These are phyloP conservation scores for Carlito syrichta DNA, from an alignment of 2,113 vertebrate genomes.

Conservation along the genomic window DNA sequence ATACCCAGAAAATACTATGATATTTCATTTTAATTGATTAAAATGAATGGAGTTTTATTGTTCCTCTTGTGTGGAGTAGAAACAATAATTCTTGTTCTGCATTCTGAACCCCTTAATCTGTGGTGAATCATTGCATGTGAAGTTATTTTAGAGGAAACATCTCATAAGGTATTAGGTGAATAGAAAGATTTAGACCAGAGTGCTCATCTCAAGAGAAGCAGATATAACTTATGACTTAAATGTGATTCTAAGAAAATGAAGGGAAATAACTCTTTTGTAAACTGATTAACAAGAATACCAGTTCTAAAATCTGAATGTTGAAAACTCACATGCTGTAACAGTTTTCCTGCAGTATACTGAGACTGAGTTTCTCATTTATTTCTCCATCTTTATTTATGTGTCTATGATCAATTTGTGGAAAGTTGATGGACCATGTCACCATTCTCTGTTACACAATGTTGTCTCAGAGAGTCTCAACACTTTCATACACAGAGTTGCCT, in stretches of 20 bases:
- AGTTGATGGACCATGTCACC: not conserved
- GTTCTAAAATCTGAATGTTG: not conserved
- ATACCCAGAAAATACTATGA: not conserved
- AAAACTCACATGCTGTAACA: not conserved
- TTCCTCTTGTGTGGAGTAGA: not conserved
- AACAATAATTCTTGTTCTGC: not conserved
- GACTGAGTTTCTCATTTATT: not conserved
- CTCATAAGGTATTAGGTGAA: not conserved
- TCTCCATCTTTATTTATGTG: not conserved
- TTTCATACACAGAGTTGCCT: not conserved
- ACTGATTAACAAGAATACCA: not conserved
- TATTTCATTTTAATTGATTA: not conserved
- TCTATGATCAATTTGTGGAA: not conserved
- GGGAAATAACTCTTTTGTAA: not conserved
- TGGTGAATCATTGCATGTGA: not conserved
- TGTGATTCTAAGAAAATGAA: not conserved
- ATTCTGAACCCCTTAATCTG: not conserved
- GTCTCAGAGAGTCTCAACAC: not conserved
- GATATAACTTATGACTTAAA: not conserved
- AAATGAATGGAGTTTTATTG: not conserved
- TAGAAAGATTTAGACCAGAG: not conserved
- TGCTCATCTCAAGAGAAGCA: not conserved
- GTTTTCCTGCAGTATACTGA: not conserved
- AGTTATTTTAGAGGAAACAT: not conserved
- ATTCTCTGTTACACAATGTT: not conserved